phyloP scores from a whole-genome alignment of 2,888 invertebrate genomes.

The Lysandra coridon region DNA sequence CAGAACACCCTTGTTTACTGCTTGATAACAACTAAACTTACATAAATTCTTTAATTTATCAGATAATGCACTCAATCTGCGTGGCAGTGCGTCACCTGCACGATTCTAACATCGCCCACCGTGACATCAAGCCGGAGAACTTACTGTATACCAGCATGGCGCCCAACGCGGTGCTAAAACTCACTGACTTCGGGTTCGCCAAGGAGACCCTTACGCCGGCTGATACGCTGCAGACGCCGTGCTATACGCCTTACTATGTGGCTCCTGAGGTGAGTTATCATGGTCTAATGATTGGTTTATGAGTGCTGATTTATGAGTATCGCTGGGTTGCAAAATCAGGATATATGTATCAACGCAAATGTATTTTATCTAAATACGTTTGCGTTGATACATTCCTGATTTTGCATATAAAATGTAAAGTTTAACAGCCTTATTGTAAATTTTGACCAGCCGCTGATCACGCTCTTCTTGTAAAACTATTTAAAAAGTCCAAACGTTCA shows the following conservation, averaged over 20 bases:
- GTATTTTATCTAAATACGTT: too few relatives aligned
- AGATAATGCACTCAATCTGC: slow-evolving; percentile 98
- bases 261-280: slow-evolving; percentile 72
- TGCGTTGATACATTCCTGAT: too few relatives aligned
- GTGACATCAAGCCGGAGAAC: slow-evolving; percentile 99
- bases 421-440: too few relatives aligned
- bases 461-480: too few relatives aligned
- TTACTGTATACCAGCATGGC: slow-evolving; percentile 91
- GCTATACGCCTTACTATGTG: slow-evolving; percentile 99
- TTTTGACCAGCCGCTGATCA: too few relatives aligned
- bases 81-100: slow-evolving; percentile 96
- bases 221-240: slow-evolving; percentile 97
- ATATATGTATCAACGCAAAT: too few relatives aligned
- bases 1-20: not conserved
- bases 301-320: too few relatives aligned
- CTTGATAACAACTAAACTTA: not conserved
- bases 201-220: slow-evolving; percentile 92
- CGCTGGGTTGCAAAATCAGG: too few relatives aligned
- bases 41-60: slow-evolving; percentile 47
- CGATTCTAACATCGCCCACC: slow-evolving; percentile 96
- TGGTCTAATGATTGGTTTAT: too few relatives aligned
- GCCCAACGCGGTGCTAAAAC: slow-evolving; percentile 90
- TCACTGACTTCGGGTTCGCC: slow-evolving; percentile 99
- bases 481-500: too few relatives aligned
- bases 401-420: too few relatives aligned